Conservation (phyloP, 1,140 invertebrate genomes). For the Drosophila insularis region DNA sequence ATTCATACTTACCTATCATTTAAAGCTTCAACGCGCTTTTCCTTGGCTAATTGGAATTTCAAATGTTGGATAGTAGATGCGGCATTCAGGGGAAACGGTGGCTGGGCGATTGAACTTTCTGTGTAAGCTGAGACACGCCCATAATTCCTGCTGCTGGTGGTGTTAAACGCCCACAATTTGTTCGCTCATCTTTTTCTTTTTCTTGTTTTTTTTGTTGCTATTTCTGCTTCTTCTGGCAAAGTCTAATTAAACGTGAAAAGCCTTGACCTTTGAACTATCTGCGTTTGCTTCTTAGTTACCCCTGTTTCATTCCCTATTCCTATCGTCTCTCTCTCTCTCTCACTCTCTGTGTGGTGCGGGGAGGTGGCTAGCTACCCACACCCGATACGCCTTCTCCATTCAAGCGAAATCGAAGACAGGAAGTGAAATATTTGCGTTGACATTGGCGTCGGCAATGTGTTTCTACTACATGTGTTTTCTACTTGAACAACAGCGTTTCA, state of each 20-base stretch:
- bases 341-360: no score
- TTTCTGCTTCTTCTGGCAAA: slow-evolving; percentile 10
- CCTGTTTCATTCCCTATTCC: not conserved
- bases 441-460: slow-evolving; percentile 46
- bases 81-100: not conserved
- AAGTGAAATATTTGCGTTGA: slow-evolving; percentile 79
- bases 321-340: no score
- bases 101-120: not conserved
- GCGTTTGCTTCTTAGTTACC: not conserved
- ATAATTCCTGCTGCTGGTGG: not conserved
- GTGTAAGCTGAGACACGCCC: slow-evolving; percentile 7
- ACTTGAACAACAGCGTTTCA: slow-evolving; percentile 23
- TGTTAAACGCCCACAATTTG: slow-evolving; percentile 28
- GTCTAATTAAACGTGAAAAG: slow-evolving; percentile 69
- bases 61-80: slow-evolving; percentile 20
- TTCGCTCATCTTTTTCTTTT: not conserved
- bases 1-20: not conserved
- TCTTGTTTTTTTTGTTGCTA: no score
- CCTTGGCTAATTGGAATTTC: slow-evolving; percentile 50
- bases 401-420: slow-evolving; percentile 56
- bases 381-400: slow-evolving; percentile 26
- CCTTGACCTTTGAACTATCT: slow-evolving; percentile 72
- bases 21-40: not conserved
- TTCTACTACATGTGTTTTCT: slow-evolving; percentile 44
- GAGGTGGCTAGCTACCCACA: not conserved